Percentiles rank a stretch among this genome's conserved stretches.
Conservation (phyloP, 2,113 vertebrate species). For the Lepus europaeus region DNA sequence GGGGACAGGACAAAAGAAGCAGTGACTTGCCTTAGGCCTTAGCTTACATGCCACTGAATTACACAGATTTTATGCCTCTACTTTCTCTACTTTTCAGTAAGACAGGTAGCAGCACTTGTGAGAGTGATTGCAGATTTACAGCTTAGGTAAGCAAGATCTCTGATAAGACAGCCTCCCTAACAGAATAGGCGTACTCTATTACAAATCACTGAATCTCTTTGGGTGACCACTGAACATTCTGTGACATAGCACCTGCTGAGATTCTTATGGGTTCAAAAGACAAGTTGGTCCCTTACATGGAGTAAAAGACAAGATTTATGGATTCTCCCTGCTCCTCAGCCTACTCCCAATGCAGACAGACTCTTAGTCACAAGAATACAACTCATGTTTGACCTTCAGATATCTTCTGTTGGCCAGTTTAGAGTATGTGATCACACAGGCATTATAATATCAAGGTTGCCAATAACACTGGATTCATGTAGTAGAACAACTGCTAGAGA, state of each 20-base stretch:
- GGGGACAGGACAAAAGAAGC: conserved; percentile 81
- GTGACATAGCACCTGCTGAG: conserved; percentile 57
- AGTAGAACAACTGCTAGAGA: background rate
- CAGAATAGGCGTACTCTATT: conserved; percentile 60
- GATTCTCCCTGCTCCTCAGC: conserved; percentile 49
- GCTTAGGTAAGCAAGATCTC: conserved; percentile 72
- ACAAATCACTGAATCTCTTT: conserved; percentile 76
- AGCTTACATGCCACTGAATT: conserved; percentile 85
- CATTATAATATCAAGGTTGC: background rate
- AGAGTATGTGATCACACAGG: background rate
- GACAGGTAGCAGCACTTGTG: conserved; percentile 76
- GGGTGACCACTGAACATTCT: conserved; percentile 69
- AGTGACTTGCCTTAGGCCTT: conserved; percentile 85
- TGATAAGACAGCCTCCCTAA: conserved; percentile 76
- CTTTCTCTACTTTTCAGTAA: conserved; percentile 81
- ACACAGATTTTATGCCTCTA: conserved; percentile 84
- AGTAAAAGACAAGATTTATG: conserved; percentile 66
- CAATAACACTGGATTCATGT: background rate
- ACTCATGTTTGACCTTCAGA: background rate
- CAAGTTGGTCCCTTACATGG: conserved; percentile 73
- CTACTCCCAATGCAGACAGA: background rate
- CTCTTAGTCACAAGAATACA: background rate
- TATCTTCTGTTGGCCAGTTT: background rate
- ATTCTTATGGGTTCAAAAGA: conserved; percentile 73
- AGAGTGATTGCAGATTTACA: conserved; percentile 65